Evolutionary conservation across 2,113 vertebrate genomes (phyloP).

Genomic region (Trogon melanurus): DNA sequence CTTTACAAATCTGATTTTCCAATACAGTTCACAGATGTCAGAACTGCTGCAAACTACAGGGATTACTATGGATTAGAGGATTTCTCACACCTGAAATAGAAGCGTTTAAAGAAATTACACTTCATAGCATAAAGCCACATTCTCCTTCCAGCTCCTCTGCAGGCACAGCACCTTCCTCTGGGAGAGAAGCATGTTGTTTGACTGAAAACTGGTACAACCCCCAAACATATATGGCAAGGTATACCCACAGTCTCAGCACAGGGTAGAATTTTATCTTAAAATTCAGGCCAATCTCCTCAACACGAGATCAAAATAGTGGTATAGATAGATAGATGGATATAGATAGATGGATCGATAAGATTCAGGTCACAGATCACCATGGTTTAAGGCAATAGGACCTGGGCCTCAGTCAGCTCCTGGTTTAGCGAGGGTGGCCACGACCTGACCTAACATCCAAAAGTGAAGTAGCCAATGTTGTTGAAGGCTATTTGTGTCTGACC

Average conservation of each 20-base stretch:
- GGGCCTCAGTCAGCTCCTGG: neutral
- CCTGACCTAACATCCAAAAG: neutral
- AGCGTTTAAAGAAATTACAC: neutral
- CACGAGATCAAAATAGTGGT: neutral
- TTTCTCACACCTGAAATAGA: neutral
- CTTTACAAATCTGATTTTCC: neutral
- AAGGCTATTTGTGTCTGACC: neutral
- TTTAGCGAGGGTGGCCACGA: fast-evolving
- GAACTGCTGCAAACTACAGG: neutral
- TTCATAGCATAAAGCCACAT: neutral
- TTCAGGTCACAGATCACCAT: neutral
- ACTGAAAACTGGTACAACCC: neutral
- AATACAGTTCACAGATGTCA: neutral
- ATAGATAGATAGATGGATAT: too few relatives aligned
- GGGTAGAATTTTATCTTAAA: neutral
- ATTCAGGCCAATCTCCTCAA: neutral
- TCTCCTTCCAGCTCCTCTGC: neutral
- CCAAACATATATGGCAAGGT: neutral
- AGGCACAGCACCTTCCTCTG: neutral
- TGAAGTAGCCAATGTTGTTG: fast-evolving
- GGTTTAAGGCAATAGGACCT: neutral
- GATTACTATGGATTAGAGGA: neutral
- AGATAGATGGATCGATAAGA: too few relatives aligned
- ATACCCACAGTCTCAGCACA: neutral
- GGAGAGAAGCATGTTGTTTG: neutral